Evolutionary conservation across 2,113 vertebrate species (phyloP), one percentile per base, ranked within the genome.

Genomic region (Strix uralensis): DNA sequence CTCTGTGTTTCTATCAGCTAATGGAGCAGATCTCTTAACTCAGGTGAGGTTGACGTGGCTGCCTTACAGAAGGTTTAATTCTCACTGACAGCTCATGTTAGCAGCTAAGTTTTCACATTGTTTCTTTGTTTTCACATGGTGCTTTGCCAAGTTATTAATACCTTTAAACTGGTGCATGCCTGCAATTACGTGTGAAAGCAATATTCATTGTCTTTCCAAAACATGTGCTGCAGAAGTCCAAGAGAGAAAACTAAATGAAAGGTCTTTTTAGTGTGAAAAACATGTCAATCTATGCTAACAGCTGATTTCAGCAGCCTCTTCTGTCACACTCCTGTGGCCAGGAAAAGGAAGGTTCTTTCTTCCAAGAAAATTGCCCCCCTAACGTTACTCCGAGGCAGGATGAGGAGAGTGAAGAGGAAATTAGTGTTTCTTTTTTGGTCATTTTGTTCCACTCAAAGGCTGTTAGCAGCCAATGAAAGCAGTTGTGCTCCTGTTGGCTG

Each of bases 401-500:
- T 62, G 92, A 82, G 55, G 29, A 86, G 32, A 88, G 40, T 17
- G 71, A 86, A 90, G 71, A 78, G 78, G 71, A 96, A 96, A 96
- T 93, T 25, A 90, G 55, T 92, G 36, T 94, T 95, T 80, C 84
- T 91, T 80, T 22, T 91, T 65, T 71, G 3, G 5, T 92, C 63
- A 58, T 96, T 95, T 89, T 93, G 32, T 91, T 96, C 49, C 51
- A 55, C 73, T 94, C 47, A 73, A 90, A 91, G 89, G 30, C 80
- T 65, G 62, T 94, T 89, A 93, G 80, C 69, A 81, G 95, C 81
- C 78, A 83, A 59, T 86, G 78, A 96, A 88, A 97, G 85, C 62
- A 66, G 71, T 92, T 70, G 52, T 57, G 81, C 91, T 94, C 65
- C 92, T 84, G 81, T 90, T 96, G 91, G 78, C 86, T 69, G 74